phyloP scores from a whole-genome alignment of 2,113 vertebrate species.

The Zosterops hypoxanthus region DNA sequence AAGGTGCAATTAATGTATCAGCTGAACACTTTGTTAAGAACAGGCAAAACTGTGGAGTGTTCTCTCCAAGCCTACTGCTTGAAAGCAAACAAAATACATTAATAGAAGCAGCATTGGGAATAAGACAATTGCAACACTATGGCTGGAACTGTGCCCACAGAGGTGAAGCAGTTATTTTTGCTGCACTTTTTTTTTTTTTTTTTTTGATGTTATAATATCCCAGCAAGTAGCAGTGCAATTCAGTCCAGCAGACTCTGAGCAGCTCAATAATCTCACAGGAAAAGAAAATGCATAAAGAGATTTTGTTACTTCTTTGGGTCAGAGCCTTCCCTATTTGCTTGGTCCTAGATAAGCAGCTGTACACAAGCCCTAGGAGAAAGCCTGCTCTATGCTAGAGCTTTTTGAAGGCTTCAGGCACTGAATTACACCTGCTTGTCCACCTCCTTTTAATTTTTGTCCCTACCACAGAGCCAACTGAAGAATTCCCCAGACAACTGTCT shows the following conservation, averaged over 20 bases:
- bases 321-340: not conserved
- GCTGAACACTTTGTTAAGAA: not conserved
- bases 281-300: not conserved
- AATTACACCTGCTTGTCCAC: not conserved
- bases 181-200: not conserved
- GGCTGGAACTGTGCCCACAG: not conserved
- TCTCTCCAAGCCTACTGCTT: not conserved
- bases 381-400: not conserved
- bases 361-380: not conserved
- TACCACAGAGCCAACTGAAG: not conserved
- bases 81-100: not conserved
- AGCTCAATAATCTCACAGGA: not conserved
- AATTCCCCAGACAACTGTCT: not conserved
- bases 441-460: not conserved
- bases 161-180: not conserved
- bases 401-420: not conserved
- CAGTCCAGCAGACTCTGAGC: not conserved
- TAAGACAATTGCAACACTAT: not conserved
- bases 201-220: not conserved
- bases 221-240: not conserved
- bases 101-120: not conserved
- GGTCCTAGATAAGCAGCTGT: not conserved
- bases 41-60: not conserved
- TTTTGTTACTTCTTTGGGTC: not conserved
- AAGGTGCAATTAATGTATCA: not conserved